Evolutionary conservation across 2,113 vertebrate species (phyloP).

Genomic region (Pituophis catenifer): DNA sequence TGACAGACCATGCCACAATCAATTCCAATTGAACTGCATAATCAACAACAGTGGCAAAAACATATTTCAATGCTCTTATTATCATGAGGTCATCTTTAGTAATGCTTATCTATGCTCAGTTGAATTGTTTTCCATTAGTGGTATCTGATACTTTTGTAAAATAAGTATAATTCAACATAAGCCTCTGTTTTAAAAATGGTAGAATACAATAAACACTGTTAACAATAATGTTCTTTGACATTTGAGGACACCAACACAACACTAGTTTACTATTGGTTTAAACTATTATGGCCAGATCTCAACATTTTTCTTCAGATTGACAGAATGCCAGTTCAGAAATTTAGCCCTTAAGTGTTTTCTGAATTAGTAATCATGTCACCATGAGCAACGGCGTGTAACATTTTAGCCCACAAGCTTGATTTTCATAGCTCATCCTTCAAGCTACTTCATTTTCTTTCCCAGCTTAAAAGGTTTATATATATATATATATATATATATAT

Average conservation of each 20-base stretch:
- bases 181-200: background rate
- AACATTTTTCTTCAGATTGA: background rate
- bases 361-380: slow-evolving; percentile 16
- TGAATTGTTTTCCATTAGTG: background rate
- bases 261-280: background rate
- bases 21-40: background rate
- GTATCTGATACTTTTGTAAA: background rate
- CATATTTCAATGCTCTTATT: background rate
- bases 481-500: slow-evolving; percentile 11
- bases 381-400: background rate
- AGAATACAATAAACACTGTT: background rate
- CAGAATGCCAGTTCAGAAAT: background rate
- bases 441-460: background rate
- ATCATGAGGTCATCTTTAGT: background rate
- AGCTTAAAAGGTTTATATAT: slow-evolving; percentile 18
- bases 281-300: background rate
- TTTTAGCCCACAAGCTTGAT: background rate
- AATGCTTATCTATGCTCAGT: background rate
- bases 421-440: slow-evolving; percentile 25
- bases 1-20: background rate
- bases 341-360: background rate
- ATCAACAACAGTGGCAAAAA: background rate
- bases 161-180: background rate
- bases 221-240: background rate
- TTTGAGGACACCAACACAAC: background rate